A percentile compares a stretch with the other conserved stretches of the same genome.
Evolutionary conservation across 92 coral and sea anemone genomes (phyloP).

Genomic region (Desmophyllum pertusum): DNA sequence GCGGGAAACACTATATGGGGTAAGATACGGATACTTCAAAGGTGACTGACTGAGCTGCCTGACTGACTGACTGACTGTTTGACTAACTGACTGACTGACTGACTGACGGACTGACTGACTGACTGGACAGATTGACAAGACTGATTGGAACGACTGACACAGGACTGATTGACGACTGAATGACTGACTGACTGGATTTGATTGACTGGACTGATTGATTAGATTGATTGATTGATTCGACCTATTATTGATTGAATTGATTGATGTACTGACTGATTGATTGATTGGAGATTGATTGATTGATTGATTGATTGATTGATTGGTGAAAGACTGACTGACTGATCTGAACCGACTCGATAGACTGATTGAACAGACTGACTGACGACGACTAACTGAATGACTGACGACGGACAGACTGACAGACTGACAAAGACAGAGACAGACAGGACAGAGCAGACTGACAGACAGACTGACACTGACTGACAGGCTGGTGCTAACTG

Average conservation of each 20-base stretch:
- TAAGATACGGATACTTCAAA: not conserved
- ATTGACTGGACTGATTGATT: no score
- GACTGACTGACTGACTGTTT: not conserved
- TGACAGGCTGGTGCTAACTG: not conserved
- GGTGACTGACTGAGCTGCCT: not conserved
- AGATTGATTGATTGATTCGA: no score
- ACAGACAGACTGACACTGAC: not conserved
- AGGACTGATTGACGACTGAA: not conserved
- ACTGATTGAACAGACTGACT: no score
- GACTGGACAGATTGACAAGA: not conserved
- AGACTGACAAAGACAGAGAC: no score
- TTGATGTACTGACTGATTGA: no score
- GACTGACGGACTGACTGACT: not conserved
- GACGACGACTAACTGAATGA: not conserved
- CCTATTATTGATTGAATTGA: no score
- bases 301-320: no score
- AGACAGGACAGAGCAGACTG: no score
- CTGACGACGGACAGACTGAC: not conserved
- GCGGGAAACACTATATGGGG: conserved; percentile 53
- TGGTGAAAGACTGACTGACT: no score
- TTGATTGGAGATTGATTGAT: no score
- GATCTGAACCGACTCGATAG: no score
- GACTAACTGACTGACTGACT: not conserved
- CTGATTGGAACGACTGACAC: no score
- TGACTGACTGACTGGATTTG: not conserved